A percentile compares a stretch with the other conserved stretches of the same genome.
Conservation (phyloP, 2,113 vertebrate genomes). For the Ascaphus truei region DNA sequence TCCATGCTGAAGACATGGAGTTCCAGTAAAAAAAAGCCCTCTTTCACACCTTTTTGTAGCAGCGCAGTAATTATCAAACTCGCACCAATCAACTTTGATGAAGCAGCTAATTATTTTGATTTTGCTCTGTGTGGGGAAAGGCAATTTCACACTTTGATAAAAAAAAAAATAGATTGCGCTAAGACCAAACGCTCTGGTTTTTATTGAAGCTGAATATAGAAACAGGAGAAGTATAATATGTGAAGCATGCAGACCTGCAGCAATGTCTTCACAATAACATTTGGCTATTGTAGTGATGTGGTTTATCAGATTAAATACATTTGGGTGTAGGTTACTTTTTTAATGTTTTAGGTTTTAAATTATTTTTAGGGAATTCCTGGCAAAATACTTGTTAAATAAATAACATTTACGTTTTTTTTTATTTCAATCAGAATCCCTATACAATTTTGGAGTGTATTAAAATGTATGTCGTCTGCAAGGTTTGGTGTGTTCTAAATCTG, state of each 20-base stretch:
- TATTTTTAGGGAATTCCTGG: no score
- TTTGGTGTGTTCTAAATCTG: no score
- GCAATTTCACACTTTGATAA: not conserved
- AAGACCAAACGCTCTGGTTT: not conserved
- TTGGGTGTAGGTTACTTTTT: no score
- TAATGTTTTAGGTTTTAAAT: no score
- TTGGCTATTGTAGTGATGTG: no score
- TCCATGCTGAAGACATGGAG: not conserved
- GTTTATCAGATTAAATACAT: no score
- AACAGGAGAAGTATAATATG: not conserved
- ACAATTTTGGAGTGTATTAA: no score
- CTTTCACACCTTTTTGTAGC: conserved; percentile 20
- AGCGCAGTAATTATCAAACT: conserved; percentile 7
- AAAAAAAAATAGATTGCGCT: conserved; percentile 4
- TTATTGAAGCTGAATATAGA: not conserved
- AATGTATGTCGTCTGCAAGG: no score
- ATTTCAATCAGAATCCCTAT: no score
- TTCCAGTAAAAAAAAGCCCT: conserved; percentile 5
- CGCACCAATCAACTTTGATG: conserved; percentile 22
- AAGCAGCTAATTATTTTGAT: conserved; percentile 28
- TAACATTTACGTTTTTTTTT: no score
- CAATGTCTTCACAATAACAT: not conserved
- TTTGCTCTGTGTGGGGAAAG: conserved; percentile 16
- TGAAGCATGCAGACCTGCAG: not conserved
- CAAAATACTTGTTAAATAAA: no score